Evolutionary conservation across 2,797 vertebrate genomes (phyloP).

Genomic region (Poeciliopsis paucimaculata): DNA sequence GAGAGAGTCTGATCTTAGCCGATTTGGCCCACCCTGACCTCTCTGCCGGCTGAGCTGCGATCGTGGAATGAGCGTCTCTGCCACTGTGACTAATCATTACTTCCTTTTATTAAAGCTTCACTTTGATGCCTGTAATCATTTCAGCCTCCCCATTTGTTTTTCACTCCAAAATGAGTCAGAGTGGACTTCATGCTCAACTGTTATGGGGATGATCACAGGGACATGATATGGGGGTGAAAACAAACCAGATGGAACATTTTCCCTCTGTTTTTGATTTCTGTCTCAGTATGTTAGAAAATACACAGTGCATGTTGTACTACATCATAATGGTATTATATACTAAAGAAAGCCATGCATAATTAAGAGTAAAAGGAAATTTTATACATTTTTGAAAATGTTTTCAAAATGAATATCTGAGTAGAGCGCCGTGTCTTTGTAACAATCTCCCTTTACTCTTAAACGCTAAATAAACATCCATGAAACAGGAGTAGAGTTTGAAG

Average conservation of each 20-base stretch:
- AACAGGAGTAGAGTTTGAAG: background rate
- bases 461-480: background rate
- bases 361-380: background rate
- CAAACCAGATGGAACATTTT: conserved; percentile 2
- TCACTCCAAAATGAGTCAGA: conserved; percentile 35
- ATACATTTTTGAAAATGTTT: background rate
- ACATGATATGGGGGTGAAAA: conserved; percentile 11
- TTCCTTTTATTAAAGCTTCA: conserved; percentile 56
- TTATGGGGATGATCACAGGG: conserved; percentile 37
- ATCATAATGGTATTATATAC: background rate
- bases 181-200: conserved; percentile 2
- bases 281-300: background rate
- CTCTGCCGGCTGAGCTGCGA: conserved; percentile 43
- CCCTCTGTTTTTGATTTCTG: conserved; percentile 16
- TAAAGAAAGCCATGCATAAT: background rate
- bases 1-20: conserved; percentile 55
- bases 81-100: conserved; percentile 64
- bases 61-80: conserved; percentile 49
- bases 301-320: background rate
- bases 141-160: conserved; percentile 29
- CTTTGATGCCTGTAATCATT: conserved; percentile 57
- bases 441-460: background rate
- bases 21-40: conserved; percentile 61
- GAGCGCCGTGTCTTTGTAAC: background rate
- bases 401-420: background rate